Evolutionary conservation across 2,113 vertebrate species (phyloP), one percentile per base, ranked within the genome.

Genomic region (Malurus cyaneus): DNA sequence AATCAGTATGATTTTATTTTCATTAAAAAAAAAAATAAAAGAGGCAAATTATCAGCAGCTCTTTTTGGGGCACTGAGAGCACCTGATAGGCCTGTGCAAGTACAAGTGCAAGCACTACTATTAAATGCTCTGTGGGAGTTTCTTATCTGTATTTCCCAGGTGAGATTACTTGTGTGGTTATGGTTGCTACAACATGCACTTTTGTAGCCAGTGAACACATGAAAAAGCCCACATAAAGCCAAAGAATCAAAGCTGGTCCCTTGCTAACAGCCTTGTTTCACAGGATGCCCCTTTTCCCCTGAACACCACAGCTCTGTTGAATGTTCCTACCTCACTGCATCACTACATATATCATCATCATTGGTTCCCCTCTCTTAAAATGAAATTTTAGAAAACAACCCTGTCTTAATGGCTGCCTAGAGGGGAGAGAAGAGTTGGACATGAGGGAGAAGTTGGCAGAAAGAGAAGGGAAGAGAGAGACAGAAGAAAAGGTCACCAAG

Each of bases 141-240:
- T 96, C 95, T 93, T 93, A 89, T 89, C 94, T 88, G 59, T 70
- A n/a, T 95, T 95, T 95, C 42, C 80, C 93, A 95, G 71, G 89
- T 91, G 78, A 94, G 56, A 94, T 79, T 69, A 82, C 34, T 86
- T 72, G 26, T 53, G 56, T 1, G 54, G 42, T n/a, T 89, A 36
- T 2, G 2, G 62, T 62, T 88, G 73, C 84, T 88, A 18, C 57
- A 76, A 61, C 16, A 64, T 29, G 17, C 61, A 91, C 87, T 81
- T 73, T 70, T 1, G 2, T 41, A 60, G 57, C 46, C 6, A 10
- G 71, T 26, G 60, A 76, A 56, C 12, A 44, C 16, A 54, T 2
- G 10, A 67, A 66, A 73, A 92, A 92, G 56, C 67, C 39, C 76
- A 32, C 21, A 52, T 54, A 84, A 88, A 73, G 41, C 46, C 78